phyloP scores from a whole-genome alignment of 2,113 vertebrate species.

The Prunella himalayana region DNA sequence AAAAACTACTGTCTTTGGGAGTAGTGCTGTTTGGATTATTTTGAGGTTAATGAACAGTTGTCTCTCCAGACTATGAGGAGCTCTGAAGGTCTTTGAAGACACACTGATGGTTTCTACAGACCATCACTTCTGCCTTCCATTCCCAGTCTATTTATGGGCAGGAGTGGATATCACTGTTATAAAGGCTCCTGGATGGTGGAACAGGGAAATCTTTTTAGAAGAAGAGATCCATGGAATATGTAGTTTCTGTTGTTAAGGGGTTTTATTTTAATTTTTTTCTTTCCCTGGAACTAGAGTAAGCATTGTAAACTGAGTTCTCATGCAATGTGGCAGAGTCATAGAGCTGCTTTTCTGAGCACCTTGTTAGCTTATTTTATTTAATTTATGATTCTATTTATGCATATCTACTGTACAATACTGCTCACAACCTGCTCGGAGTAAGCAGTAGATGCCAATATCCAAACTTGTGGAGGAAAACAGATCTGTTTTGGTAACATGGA shows the following conservation, averaged over 20 bases:
- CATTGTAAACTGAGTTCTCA: neutral
- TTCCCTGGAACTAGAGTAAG: neutral
- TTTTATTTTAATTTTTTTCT: neutral
- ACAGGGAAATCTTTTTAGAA: neutral
- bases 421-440: neutral
- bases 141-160: neutral
- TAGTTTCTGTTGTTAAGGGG: neutral
- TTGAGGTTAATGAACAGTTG: neutral
- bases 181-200: neutral
- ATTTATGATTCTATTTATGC: conserved; percentile 44
- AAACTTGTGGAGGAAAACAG: neutral
- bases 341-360: conserved; percentile 23
- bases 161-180: neutral
- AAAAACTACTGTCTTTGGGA: neutral
- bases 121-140: neutral
- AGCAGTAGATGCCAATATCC: neutral
- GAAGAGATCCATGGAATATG: neutral
- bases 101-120: neutral
- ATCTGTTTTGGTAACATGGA: neutral
- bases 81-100: neutral
- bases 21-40: neutral
- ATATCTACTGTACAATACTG: conserved; percentile 27
- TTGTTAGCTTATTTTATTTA: conserved; percentile 14
- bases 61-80: neutral
- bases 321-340: neutral